These are phyloP conservation scores for Rhincodon typus DNA, from an alignment of 2,797 vertebrate species.

Conservation along the genomic window DNA sequence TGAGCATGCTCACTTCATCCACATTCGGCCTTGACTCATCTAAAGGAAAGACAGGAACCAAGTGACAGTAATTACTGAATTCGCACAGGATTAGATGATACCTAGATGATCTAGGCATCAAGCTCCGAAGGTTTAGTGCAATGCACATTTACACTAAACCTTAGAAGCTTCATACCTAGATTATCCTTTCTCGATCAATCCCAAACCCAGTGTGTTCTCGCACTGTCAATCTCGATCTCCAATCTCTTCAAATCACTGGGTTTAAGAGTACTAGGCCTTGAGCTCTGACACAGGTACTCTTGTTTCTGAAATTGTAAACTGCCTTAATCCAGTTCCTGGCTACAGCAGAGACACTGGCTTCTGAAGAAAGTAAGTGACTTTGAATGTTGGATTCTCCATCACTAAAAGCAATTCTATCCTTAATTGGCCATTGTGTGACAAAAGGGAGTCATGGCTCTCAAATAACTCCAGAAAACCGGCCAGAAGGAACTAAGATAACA, in stretches of 20 bases:
- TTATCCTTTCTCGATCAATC: not conserved
- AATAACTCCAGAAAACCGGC: not conserved
- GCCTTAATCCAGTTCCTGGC: not conserved
- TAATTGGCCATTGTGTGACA: not conserved
- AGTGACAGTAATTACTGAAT: not conserved
- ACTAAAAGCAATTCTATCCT: not conserved
- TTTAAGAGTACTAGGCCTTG: not conserved
- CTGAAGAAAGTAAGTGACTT: not conserved
- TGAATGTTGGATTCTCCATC: not conserved
- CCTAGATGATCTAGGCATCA: too few relatives aligned
- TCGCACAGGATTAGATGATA: not conserved
- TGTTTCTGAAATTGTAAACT: not conserved
- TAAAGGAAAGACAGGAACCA: conserved; percentile 46
- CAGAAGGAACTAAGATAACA: not conserved
- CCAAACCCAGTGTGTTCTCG: not conserved
- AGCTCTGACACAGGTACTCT: not conserved
- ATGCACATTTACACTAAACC: not conserved
- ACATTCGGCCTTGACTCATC: conserved; percentile 69
- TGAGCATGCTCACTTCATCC: conserved; percentile 90
- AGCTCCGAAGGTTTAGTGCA: too few relatives aligned
- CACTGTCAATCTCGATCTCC: not conserved
- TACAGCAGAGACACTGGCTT: not conserved
- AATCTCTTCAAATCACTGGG: not conserved
- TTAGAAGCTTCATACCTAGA: not conserved
- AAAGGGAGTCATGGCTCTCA: not conserved